Conservation (phyloP, 2,888 invertebrate species). For the Epirrhoe tristata region DNA sequence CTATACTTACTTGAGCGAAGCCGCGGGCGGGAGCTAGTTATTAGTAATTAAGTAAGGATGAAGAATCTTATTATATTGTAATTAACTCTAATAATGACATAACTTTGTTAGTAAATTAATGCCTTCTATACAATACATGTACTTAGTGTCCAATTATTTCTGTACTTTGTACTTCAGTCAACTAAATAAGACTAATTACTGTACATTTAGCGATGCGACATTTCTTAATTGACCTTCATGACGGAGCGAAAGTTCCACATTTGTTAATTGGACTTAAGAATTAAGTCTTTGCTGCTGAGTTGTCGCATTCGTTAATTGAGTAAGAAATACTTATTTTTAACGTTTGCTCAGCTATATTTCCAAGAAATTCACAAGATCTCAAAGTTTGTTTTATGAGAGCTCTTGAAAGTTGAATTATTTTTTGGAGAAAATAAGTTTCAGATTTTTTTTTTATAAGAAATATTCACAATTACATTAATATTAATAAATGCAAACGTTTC, state of each 20-base stretch:
- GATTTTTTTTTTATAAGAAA: too few relatives aligned
- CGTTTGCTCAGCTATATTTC: slow-evolving; percentile 34
- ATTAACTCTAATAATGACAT: too few relatives aligned
- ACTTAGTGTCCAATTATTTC: slow-evolving; percentile 12
- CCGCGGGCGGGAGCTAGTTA: too few relatives aligned
- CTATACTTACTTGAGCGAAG: too few relatives aligned
- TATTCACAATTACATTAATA: too few relatives aligned
- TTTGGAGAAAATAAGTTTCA: too few relatives aligned
- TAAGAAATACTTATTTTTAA: slow-evolving; percentile 44
- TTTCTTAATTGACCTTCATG: slow-evolving; percentile 65
- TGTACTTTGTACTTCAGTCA: slow-evolving; percentile 29
- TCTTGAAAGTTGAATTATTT: not conserved
- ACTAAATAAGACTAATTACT: slow-evolving; percentile 63
- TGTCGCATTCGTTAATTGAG: slow-evolving; percentile 44
- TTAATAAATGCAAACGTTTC: too few relatives aligned
- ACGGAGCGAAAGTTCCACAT: slow-evolving; percentile 64
- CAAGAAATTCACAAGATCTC: slow-evolving; percentile 11
- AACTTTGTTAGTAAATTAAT: too few relatives aligned
- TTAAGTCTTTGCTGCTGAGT: slow-evolving; percentile 54
- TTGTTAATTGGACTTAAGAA: slow-evolving; percentile 67
- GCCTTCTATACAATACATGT: not conserved
- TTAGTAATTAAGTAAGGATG: too few relatives aligned
- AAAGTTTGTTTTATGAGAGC: not conserved
- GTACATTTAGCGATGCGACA: slow-evolving; percentile 57
- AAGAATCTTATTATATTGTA: too few relatives aligned